A percentile compares a stretch with the other conserved stretches of the same genome.
These are phyloP conservation scores for Peromyscus melanophrys DNA, from an alignment of 2,797 vertebrate species.

Conservation along the genomic window DNA sequence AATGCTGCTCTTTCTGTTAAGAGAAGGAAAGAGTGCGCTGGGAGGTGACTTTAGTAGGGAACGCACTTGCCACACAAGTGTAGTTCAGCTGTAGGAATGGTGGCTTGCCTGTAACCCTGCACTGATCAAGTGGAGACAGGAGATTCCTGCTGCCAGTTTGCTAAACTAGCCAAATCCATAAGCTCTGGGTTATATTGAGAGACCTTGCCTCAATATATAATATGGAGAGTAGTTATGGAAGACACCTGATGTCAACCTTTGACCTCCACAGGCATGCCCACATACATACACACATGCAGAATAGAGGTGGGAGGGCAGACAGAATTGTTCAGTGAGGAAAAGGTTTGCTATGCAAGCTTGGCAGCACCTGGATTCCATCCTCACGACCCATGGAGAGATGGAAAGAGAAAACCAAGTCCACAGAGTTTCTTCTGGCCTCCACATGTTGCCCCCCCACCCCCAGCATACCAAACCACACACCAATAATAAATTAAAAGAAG, in stretches of 20 bases:
- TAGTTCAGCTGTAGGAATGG: not conserved
- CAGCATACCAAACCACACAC: not conserved
- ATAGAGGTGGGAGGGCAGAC: not conserved
- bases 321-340: no score
- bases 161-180: not conserved
- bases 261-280: not conserved
- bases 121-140: not conserved
- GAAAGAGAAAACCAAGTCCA: not conserved
- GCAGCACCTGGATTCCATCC: not conserved
- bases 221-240: not conserved
- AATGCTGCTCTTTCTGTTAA: not conserved
- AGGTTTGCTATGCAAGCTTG: not conserved
- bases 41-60: not conserved
- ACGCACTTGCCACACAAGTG: not conserved
- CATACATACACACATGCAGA: not conserved
- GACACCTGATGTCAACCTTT: not conserved
- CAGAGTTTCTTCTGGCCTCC: not conserved
- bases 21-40: not conserved
- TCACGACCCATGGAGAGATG: not conserved
- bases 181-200: conserved; percentile 1
- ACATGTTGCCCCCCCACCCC: not conserved
- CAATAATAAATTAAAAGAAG: not conserved
- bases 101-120: not conserved
- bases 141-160: not conserved
- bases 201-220: not conserved